Evolutionary conservation across 2,797 vertebrate species (phyloP).

Genomic region (Manis crassicaudata): DNA sequence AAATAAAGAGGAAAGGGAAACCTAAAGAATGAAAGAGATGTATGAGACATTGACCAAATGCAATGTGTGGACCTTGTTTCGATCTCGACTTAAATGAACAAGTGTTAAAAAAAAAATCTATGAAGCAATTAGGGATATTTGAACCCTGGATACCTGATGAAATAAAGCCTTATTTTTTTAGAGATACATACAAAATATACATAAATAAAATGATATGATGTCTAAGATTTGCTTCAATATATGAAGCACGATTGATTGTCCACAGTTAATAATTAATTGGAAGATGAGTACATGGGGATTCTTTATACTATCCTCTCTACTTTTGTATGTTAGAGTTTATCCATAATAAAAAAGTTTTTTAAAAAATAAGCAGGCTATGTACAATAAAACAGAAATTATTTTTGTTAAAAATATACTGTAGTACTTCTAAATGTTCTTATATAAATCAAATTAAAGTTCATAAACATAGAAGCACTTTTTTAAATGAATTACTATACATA

Average conservation of each 20-base stretch:
- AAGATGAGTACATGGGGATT: background rate
- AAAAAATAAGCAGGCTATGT: background rate
- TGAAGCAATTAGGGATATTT: background rate
- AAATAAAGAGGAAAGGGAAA: background rate
- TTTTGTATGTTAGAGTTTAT: conserved; percentile 41
- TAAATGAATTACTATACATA: background rate
- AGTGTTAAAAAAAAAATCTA: conserved; percentile 2
- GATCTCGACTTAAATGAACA: background rate
- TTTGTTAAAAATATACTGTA: background rate
- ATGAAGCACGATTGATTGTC: background rate
- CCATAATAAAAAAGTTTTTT: background rate
- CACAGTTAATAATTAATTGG: background rate
- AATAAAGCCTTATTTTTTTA: background rate
- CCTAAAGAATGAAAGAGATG: background rate
- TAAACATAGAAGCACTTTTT: background rate
- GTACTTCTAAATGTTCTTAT: conserved; percentile 8
- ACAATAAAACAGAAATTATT: conserved; percentile 1
- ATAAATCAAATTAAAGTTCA: conserved; percentile 41
- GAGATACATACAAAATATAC: background rate
- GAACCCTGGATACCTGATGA: conserved; percentile 2
- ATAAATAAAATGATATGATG: background rate
- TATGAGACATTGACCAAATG: background rate
- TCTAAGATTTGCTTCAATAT: conserved; percentile 47
- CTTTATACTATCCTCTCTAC: background rate
- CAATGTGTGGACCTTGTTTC: background rate